Evolutionary conservation across 2,888 invertebrate genomes (phyloP).

Genomic region (Andrena marginata): DNA sequence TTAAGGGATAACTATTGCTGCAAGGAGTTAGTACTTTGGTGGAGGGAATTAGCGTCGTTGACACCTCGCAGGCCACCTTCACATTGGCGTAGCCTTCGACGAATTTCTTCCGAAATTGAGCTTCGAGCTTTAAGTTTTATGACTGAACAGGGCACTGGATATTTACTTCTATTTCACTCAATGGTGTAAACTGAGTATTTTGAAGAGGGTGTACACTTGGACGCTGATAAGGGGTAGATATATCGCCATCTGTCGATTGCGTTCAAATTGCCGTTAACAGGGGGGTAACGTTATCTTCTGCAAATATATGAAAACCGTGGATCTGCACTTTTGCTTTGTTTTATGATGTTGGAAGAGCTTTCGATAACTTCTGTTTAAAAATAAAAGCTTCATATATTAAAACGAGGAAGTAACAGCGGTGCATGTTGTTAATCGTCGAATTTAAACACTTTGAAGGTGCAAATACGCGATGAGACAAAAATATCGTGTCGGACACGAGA

Average conservation of each 20-base stretch:
- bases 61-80: background rate
- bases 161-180: no score
- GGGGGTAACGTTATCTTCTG: background rate
- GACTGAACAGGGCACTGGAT: no score
- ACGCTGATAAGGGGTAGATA: slow-evolving; percentile 8
- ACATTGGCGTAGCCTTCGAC: background rate
- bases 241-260: background rate
- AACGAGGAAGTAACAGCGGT: background rate
- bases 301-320: no score
- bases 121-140: no score
- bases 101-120: background rate
- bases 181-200: no score
- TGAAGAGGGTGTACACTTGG: background rate
- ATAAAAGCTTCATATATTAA: background rate
- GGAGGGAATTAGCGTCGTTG: background rate
- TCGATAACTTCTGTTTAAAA: background rate
- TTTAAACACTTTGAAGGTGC: background rate
- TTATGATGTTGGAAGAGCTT: background rate
- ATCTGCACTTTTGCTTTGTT: no score
- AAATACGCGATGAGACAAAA: background rate
- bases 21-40: background rate
- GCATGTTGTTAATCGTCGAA: background rate
- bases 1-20: background rate
- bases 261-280: slow-evolving; percentile 1
- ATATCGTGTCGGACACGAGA: background rate